Evolutionary conservation across 2,888 invertebrate genomes (phyloP).

Genomic region (Agonum fuliginosum): DNA sequence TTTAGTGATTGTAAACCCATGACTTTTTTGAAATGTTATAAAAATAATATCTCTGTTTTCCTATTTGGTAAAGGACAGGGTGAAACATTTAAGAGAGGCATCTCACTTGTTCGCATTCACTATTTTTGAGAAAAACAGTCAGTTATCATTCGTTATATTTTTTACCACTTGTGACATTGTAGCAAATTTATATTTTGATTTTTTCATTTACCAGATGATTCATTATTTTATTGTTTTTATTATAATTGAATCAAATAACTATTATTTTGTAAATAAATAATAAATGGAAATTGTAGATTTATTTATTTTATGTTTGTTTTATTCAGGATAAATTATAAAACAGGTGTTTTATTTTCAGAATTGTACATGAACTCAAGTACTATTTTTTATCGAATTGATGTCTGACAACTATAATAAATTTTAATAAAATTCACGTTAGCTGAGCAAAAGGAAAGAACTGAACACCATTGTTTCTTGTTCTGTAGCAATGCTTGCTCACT

Average conservation of each 20-base stretch:
- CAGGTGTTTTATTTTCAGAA: background rate
- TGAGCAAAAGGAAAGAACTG: constrained; percentile 3
- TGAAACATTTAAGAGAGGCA: constrained; percentile 6
- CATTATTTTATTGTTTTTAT: constrained; percentile 7
- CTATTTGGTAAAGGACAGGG: constrained; percentile 3
- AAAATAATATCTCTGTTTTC: constrained; percentile 8
- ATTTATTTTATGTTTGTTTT: constrained; percentile 17
- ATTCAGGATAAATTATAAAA: background rate
- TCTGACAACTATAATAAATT: constrained; percentile 3
- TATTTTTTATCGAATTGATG: constrained; percentile 22
- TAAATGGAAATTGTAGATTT: constrained; percentile 18
- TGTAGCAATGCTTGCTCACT: constrained; percentile 10
- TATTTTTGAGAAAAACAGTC: constrained; percentile 1
- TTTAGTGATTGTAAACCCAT: background rate
- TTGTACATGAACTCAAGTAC: background rate
- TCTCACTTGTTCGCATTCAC: constrained; percentile 25
- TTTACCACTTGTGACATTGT: constrained; percentile 34
- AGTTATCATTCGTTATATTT: constrained; percentile 21
- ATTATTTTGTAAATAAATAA: constrained; percentile 27
- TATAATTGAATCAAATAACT: constrained; percentile 12
- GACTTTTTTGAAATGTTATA: constrained; percentile 22
- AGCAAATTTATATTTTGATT: constrained; percentile 28
- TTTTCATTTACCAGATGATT: constrained; percentile 5
- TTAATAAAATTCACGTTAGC: background rate
- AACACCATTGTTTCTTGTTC: constrained; percentile 2